phyloP scores from a whole-genome alignment of 2,888 invertebrate species.

The Aphidius colemani region DNA sequence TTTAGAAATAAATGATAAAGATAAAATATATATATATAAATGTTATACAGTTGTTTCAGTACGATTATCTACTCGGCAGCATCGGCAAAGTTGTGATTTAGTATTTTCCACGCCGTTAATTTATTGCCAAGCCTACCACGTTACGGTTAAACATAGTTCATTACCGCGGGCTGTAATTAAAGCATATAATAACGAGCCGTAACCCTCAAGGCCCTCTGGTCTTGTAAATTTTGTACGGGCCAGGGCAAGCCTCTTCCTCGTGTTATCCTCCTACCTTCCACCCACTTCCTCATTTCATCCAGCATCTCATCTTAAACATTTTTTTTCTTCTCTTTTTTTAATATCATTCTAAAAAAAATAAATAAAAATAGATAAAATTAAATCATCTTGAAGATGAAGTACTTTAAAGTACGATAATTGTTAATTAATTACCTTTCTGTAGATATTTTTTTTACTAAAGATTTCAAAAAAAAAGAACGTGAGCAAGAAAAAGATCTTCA shows the following conservation, averaged over 20 bases:
- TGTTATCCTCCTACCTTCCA: slow-evolving; percentile 30
- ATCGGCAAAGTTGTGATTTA: slow-evolving; percentile 59
- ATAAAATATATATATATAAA: slow-evolving; percentile 31
- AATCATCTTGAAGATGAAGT: no score
- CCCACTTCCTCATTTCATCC: slow-evolving; percentile 23
- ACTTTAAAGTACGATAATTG: no score
- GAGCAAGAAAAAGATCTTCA: no score
- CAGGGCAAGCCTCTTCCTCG: no score
- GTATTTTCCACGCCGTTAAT: slow-evolving; percentile 58
- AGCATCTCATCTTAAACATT: neutral
- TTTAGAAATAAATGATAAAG: slow-evolving; percentile 4
- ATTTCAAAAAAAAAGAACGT: no score
- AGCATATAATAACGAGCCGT: slow-evolving; percentile 58
- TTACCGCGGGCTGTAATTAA: slow-evolving; percentile 58
- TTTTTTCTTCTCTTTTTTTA: neutral
- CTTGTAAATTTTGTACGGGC: slow-evolving; percentile 54
- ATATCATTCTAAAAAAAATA: no score
- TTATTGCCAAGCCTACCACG: slow-evolving; percentile 58
- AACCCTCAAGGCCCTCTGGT: slow-evolving; percentile 53
- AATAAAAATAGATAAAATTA: no score
- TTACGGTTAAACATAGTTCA: slow-evolving; percentile 59
- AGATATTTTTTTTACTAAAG: no score
- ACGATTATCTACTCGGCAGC: slow-evolving; percentile 58
- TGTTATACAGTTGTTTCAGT: slow-evolving; percentile 51
- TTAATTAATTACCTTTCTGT: no score